A percentile compares a stretch with the other conserved stretches of the same genome.
These are phyloP conservation scores for Pangasius macronema DNA, from an alignment of 2,797 vertebrate genomes.

Conservation along the genomic window DNA sequence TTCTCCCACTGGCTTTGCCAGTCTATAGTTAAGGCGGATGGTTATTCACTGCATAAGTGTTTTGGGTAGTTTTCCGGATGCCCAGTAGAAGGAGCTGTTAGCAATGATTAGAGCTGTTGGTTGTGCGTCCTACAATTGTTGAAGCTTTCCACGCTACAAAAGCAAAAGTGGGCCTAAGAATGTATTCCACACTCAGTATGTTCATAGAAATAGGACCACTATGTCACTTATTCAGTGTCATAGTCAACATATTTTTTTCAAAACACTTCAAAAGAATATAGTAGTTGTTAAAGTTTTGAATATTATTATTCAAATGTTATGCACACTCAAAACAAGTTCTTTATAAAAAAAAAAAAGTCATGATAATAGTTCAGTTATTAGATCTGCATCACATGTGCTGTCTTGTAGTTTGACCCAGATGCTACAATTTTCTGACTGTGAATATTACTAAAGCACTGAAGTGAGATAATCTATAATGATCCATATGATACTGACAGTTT, in stretches of 20 bases:
- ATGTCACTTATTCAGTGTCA: not conserved
- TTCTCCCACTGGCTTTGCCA: conserved; percentile 37
- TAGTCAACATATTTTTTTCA: not conserved
- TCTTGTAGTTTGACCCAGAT: not conserved
- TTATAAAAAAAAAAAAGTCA: not conserved
- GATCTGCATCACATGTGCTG: not conserved
- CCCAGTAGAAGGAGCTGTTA: conserved; percentile 79
- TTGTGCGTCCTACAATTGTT: conserved; percentile 2
- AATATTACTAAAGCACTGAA: not conserved
- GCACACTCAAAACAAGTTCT: not conserved
- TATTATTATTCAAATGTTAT: not conserved
- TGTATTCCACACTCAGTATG: conserved; percentile 14
- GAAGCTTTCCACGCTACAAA: conserved; percentile 29
- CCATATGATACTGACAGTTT: not conserved
- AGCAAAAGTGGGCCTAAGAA: conserved; percentile 24
- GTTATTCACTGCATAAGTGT: conserved; percentile 1
- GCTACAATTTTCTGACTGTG: not conserved
- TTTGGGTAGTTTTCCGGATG: conserved; percentile 40
- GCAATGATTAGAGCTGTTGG: conserved; percentile 62
- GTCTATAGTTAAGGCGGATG: conserved; percentile 38
- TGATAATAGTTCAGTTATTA: not conserved
- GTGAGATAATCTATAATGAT: not conserved
- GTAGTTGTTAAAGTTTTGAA: not conserved
- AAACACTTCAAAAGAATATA: not conserved
- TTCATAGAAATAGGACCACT: not conserved